These are phyloP conservation scores for Sussaba pulchella DNA, from an alignment of 2,888 invertebrate species.

Conservation along the genomic window DNA sequence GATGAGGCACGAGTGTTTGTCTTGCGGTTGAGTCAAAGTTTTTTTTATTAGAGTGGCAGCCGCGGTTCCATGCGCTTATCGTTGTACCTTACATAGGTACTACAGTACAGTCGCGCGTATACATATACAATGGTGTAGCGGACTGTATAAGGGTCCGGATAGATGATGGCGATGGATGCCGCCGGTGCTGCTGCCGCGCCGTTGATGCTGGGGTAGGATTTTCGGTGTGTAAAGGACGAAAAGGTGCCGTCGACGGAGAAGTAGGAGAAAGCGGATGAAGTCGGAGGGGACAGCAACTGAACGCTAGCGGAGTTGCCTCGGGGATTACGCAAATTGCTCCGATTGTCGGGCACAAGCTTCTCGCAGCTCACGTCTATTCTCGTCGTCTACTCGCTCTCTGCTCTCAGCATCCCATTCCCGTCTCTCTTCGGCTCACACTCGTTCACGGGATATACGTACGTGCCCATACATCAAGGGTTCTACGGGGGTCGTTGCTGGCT, in stretches of 20 bases:
- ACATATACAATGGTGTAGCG: slow-evolving; percentile 37
- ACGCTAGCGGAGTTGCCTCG: slow-evolving; percentile 63
- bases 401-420: slow-evolving; percentile 23
- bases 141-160: slow-evolving; percentile 57
- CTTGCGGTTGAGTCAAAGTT: slow-evolving; percentile 62
- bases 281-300: slow-evolving; percentile 47
- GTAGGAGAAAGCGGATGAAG: slow-evolving; percentile 20
- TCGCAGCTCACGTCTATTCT: slow-evolving; percentile 61
- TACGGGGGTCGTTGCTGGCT: not conserved
- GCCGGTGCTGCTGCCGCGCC: slow-evolving; percentile 40
- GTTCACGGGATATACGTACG: slow-evolving; percentile 11
- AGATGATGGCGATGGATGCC: slow-evolving; percentile 65
- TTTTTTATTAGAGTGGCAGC: slow-evolving; percentile 60
- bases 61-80: slow-evolving; percentile 19
- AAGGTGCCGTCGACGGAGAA: slow-evolving; percentile 41
- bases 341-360: slow-evolving; percentile 67
- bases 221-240: slow-evolving; percentile 59
- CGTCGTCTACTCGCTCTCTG: slow-evolving; percentile 57
- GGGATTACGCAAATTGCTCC: slow-evolving; percentile 76
- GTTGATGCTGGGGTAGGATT: slow-evolving; percentile 56
- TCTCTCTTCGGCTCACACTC: slow-evolving; percentile 1
- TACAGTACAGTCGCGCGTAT: slow-evolving; percentile 11
- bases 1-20: slow-evolving; percentile 61
- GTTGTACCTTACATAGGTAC: slow-evolving; percentile 3
- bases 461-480: slow-evolving; percentile 3